phyloP scores from a whole-genome alignment of 2,888 invertebrate genomes.

The Notodonta ziczac region DNA sequence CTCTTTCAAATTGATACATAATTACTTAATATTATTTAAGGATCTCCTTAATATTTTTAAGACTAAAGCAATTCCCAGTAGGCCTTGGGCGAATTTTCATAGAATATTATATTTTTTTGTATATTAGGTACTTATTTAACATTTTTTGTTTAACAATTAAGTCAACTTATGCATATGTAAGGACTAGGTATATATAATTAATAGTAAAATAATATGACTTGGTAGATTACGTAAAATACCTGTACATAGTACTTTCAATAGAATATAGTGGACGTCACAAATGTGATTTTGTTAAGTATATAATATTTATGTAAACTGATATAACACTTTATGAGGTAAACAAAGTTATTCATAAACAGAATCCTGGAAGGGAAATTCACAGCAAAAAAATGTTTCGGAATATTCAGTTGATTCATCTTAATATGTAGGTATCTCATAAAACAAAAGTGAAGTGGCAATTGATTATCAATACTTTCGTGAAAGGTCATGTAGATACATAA shows the following conservation, averaged over 20 bases:
- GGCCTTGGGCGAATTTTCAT: conserved; percentile 1
- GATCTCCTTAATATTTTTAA: not conserved
- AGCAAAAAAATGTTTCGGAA: too few relatives aligned
- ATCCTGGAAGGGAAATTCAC: too few relatives aligned
- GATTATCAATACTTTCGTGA: too few relatives aligned
- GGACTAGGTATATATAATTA: not conserved
- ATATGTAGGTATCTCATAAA: too few relatives aligned
- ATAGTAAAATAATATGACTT: not conserved
- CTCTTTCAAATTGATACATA: too few relatives aligned
- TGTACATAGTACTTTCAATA: conserved; percentile 19
- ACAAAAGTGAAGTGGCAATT: too few relatives aligned
- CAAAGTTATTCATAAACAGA: too few relatives aligned
- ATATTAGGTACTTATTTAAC: not conserved
- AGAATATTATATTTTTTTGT: not conserved
- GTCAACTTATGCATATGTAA: not conserved
- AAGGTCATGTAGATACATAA: too few relatives aligned
- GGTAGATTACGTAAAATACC: conserved; percentile 34
- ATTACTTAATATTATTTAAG: too few relatives aligned
- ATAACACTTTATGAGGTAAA: too few relatives aligned
- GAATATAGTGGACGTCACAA: conserved; percentile 29
- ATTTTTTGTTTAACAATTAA: too few relatives aligned
- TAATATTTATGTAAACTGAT: not conserved
- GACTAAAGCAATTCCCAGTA: not conserved
- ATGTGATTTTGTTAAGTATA: conserved; percentile 1
- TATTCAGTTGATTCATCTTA: too few relatives aligned